Conservation (phyloP, 2,797 vertebrate genomes). For the Pseudochirops cupreus region DNA sequence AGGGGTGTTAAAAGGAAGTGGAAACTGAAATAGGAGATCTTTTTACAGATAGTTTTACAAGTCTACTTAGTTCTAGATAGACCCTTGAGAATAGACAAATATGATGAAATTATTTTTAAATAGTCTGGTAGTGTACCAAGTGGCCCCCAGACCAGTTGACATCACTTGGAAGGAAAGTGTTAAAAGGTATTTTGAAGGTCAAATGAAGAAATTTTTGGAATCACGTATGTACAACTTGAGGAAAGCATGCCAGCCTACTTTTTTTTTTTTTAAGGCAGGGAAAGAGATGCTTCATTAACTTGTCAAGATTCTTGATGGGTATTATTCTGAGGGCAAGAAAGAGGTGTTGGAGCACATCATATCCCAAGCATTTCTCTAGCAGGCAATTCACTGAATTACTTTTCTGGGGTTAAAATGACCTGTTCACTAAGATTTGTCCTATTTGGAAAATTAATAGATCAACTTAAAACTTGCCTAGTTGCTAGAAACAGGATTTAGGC, state of each 20-base stretch:
- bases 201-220: slow-evolving; percentile 76
- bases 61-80: slow-evolving; percentile 74
- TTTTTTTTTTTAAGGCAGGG: slow-evolving; percentile 39
- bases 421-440: slow-evolving; percentile 41
- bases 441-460: slow-evolving; percentile 64
- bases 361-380: slow-evolving; percentile 51
- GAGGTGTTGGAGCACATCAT: slow-evolving; percentile 30
- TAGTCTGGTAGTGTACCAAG: slow-evolving; percentile 61
- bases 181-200: slow-evolving; percentile 69
- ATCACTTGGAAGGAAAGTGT: slow-evolving; percentile 70
- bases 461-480: slow-evolving; percentile 61
- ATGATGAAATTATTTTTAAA: slow-evolving; percentile 76
- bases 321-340: slow-evolving; percentile 57
- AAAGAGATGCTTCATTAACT: slow-evolving; percentile 72
- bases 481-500: slow-evolving; percentile 54
- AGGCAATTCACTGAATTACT: slow-evolving; percentile 67
- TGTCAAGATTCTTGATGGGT: slow-evolving; percentile 70
- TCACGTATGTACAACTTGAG: slow-evolving; percentile 50
- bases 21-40: slow-evolving; percentile 77
- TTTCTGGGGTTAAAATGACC: slow-evolving; percentile 57
- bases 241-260: slow-evolving; percentile 44
- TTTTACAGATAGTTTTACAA: slow-evolving; percentile 82
- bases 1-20: slow-evolving; percentile 76
- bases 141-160: slow-evolving; percentile 49
- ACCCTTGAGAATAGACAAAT: slow-evolving; percentile 72